These are phyloP conservation scores for Maylandia zebra DNA, from an alignment of 2,113 vertebrate species.

Conservation along the genomic window DNA sequence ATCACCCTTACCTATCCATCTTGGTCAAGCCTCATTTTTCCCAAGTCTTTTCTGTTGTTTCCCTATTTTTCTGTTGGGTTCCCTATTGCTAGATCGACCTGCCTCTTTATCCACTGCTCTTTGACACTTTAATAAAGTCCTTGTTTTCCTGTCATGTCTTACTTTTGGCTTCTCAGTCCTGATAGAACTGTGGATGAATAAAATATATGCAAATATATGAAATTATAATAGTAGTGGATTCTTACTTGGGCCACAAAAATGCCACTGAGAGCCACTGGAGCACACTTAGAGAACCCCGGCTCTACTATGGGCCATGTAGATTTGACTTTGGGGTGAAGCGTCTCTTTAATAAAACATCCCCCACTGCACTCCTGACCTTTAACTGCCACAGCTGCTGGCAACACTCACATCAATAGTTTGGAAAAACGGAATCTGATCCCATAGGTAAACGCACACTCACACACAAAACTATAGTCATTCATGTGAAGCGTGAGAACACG, in stretches of 20 bases:
- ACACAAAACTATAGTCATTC: conserved; percentile 17
- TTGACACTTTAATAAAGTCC: background rate
- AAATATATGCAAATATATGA: background rate
- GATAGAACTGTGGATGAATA: background rate
- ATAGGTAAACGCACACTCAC: conserved; percentile 8
- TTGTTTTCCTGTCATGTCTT: background rate
- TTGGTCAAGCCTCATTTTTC: rapidly evolving
- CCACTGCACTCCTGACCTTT: background rate
- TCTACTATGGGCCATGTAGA: background rate
- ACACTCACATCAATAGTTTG: conserved; percentile 18
- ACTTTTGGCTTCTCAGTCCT: background rate
- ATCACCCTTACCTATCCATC: rapidly evolving
- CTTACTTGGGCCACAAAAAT: background rate
- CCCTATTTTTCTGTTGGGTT: background rate
- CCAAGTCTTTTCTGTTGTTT: background rate
- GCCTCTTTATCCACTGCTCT: background rate
- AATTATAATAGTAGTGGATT: background rate
- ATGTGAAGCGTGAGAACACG: background rate
- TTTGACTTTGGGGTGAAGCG: background rate
- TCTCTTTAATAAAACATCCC: background rate
- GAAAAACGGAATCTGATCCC: background rate
- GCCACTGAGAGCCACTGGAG: background rate
- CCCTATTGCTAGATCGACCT: background rate
- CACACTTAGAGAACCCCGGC: background rate
- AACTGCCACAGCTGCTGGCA: background rate